Conservation (phyloP, 2,888 invertebrate genomes). For the Cepaea hortensis region DNA sequence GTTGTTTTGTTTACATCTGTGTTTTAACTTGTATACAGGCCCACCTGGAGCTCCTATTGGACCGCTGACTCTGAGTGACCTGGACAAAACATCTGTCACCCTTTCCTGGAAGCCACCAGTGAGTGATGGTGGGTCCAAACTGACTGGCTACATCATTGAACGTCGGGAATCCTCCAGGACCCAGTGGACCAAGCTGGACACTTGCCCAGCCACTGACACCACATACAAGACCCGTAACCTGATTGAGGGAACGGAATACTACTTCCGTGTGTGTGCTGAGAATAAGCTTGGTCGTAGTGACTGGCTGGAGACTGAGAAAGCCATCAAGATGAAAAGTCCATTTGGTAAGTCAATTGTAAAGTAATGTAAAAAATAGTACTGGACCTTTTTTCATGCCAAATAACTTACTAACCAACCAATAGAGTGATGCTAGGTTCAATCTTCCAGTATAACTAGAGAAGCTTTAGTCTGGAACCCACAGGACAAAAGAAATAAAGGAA, state of each 20-base stretch:
- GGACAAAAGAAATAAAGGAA: no score
- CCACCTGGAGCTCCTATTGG: slow-evolving; percentile 57
- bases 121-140: slow-evolving; percentile 67
- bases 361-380: neutral
- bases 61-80: slow-evolving; percentile 65
- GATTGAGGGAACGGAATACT: slow-evolving; percentile 79
- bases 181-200: slow-evolving; percentile 62
- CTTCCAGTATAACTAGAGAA: no score
- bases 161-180: slow-evolving; percentile 72
- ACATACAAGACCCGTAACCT: slow-evolving; percentile 60
- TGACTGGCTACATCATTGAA: slow-evolving; percentile 66
- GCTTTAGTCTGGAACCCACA: no score
- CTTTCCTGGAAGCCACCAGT: slow-evolving; percentile 73
- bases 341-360: slow-evolving; percentile 60
- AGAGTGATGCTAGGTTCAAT: no score
- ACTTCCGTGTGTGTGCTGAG: slow-evolving; percentile 90
- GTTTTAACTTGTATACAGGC: slow-evolving; percentile 41
- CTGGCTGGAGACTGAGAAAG: slow-evolving; percentile 62
- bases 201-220: slow-evolving; percentile 53
- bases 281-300: slow-evolving; percentile 94
- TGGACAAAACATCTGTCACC: slow-evolving; percentile 61
- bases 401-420: neutral
- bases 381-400: neutral
- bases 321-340: slow-evolving; percentile 65
- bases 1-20: neutral